These are phyloP conservation scores for Zapornia atra DNA, from an alignment of 2,113 vertebrate species.

Conservation along the genomic window DNA sequence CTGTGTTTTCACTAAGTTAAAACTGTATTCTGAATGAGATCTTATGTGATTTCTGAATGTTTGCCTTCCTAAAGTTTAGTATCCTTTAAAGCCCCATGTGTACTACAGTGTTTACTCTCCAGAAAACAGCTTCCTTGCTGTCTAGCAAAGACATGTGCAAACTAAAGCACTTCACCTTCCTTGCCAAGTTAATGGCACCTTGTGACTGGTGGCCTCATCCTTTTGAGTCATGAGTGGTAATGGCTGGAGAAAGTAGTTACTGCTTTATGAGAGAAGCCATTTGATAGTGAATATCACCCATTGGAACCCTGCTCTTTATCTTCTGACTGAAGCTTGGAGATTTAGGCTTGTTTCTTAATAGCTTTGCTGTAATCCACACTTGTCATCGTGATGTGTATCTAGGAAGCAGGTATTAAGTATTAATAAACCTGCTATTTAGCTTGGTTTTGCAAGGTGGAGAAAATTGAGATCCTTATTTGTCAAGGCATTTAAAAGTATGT, in stretches of 20 bases:
- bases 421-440: conserved; percentile 39
- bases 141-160: not conserved
- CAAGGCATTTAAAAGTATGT: conserved; percentile 1
- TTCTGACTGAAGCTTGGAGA: not conserved
- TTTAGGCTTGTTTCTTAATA: not conserved
- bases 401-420: conserved; percentile 33
- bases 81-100: not conserved
- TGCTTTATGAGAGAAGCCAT: not conserved
- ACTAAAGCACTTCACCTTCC: not conserved
- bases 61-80: not conserved
- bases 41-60: not conserved
- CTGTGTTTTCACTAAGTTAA: not conserved
- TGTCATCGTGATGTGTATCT: not conserved
- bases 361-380: conserved; percentile 30
- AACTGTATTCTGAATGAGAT: not conserved
- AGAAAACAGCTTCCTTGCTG: not conserved
- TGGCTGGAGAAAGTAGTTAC: not conserved
- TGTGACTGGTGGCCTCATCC: not conserved
- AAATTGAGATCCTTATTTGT: conserved; percentile 14
- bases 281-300: not conserved
- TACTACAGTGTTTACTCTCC: not conserved
- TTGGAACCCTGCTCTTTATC: not conserved
- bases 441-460: not conserved
- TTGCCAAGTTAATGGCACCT: not conserved
- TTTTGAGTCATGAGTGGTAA: not conserved